phyloP scores from a whole-genome alignment of 2,888 invertebrate genomes.

The Cybosia mesomella region DNA sequence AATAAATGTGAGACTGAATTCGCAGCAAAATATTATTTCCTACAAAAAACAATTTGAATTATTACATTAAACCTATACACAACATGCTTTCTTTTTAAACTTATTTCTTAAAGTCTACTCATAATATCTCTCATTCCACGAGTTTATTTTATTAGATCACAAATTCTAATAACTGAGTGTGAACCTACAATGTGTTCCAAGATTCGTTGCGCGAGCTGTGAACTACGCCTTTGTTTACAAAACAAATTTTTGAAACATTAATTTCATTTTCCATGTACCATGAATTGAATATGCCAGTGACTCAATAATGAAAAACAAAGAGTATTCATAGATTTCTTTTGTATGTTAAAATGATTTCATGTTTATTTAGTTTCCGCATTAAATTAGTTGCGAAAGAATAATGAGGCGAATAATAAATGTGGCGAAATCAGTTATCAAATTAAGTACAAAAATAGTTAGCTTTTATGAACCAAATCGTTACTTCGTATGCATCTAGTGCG shows the following conservation, averaged over 20 bases:
- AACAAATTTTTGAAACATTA: constrained; percentile 30
- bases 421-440: not conserved
- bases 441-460: not conserved
- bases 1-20: not conserved
- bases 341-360: constrained; percentile 5
- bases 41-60: not conserved
- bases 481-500: not conserved
- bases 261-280: constrained; percentile 21
- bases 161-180: constrained; percentile 13
- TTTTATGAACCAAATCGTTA: not conserved
- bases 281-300: constrained; percentile 11
- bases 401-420: not conserved
- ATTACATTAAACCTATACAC: not conserved
- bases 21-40: not conserved
- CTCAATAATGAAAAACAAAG: not conserved
- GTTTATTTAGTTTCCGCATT: not conserved
- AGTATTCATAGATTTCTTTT: constrained; percentile 13
- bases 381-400: not conserved
- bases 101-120: not conserved
- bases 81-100: not conserved
- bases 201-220: constrained; percentile 22
- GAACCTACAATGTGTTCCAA: constrained; percentile 18
- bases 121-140: not conserved
- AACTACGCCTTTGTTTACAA: constrained; percentile 23
- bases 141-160: constrained; percentile 28